Conservation (phyloP, 2,888 invertebrate species). For the Archips xylosteana region DNA sequence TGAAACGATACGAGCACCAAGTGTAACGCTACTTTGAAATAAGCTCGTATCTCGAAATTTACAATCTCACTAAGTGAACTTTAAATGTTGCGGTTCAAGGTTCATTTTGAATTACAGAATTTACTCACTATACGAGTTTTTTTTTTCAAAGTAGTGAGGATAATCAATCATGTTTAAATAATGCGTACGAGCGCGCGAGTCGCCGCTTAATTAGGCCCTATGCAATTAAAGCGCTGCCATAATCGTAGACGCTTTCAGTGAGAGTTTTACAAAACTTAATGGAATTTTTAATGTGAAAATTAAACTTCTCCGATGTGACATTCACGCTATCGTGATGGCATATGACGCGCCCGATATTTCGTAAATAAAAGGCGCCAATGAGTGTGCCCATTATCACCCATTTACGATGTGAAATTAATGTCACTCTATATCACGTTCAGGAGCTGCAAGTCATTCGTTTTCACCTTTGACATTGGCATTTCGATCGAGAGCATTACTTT, state of each 20-base stretch:
- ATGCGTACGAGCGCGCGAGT: slow-evolving; percentile 11
- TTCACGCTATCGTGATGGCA: slow-evolving; percentile 38
- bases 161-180: slow-evolving; percentile 39
- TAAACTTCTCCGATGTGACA: slow-evolving; percentile 31
- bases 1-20: slow-evolving; percentile 16
- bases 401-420: slow-evolving; percentile 35
- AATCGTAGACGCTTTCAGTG: slow-evolving; percentile 32
- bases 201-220: slow-evolving; percentile 38
- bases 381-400: slow-evolving; percentile 40
- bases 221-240: slow-evolving; percentile 36
- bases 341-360: slow-evolving; percentile 37
- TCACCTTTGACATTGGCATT: slow-evolving; percentile 43
- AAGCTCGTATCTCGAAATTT: too few species aligned
- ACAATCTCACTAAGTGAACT: too few species aligned
- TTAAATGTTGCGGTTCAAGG: too few species aligned
- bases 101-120: too few species aligned
- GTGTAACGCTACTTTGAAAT: not conserved
- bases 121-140: too few species aligned
- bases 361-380: slow-evolving; percentile 31
- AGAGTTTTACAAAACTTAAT: slow-evolving; percentile 23
- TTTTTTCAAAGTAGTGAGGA: too few species aligned
- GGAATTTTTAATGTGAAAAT: slow-evolving; percentile 36
- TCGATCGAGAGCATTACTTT: slow-evolving; percentile 39
- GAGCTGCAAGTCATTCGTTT: slow-evolving; percentile 37
- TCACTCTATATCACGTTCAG: slow-evolving; percentile 32